These are phyloP conservation scores for Syrmaticus mikado DNA, from an alignment of 2,113 vertebrate species.

Conservation along the genomic window DNA sequence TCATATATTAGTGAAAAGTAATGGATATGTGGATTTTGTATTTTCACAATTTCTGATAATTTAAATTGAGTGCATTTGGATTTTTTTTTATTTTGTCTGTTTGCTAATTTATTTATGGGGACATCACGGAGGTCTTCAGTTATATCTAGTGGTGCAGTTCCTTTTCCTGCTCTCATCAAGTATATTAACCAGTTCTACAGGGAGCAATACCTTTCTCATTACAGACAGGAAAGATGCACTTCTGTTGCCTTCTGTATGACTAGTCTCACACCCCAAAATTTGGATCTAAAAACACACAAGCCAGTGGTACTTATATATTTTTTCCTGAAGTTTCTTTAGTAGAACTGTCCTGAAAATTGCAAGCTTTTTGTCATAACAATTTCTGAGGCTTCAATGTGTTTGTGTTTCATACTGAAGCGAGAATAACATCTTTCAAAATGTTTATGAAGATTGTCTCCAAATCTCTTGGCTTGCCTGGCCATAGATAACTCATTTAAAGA, in stretches of 20 bases:
- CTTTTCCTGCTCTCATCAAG: background rate
- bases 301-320: background rate
- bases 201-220: background rate
- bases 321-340: background rate
- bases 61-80: background rate
- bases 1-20: background rate
- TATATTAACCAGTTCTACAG: background rate
- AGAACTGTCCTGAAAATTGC: background rate
- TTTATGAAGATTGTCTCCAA: background rate
- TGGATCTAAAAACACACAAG: background rate
- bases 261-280: background rate
- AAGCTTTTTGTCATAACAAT: background rate
- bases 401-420: background rate
- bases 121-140: background rate
- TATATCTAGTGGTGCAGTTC: background rate
- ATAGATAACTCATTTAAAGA: background rate
- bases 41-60: background rate
- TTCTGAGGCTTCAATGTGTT: background rate
- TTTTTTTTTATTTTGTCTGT: background rate
- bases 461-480: background rate
- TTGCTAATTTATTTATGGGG: background rate
- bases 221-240: background rate
- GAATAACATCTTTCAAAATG: background rate
- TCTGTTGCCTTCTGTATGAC: background rate
- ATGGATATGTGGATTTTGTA: background rate